These are phyloP conservation scores for Isotomurus palustris DNA, from an alignment of 2,888 invertebrate species.

Conservation along the genomic window DNA sequence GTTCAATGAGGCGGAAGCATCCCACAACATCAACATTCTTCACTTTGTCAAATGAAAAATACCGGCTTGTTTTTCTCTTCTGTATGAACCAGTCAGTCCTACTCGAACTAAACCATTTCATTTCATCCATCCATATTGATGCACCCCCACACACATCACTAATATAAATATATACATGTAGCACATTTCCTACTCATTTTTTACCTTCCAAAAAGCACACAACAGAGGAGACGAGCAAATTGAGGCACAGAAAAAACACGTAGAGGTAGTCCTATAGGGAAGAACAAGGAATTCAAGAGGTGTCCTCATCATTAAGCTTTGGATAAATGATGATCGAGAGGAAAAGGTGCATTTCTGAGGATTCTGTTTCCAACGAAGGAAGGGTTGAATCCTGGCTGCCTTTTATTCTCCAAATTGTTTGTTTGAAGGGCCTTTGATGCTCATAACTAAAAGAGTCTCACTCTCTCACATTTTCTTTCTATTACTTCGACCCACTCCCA, in stretches of 20 bases:
- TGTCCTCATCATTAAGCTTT: constrained; percentile 12
- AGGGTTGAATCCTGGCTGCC: neutral
- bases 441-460: too few species aligned
- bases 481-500: too few species aligned
- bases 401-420: neutral
- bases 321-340: constrained; percentile 9
- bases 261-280: too few species aligned
- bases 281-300: constrained; percentile 1
- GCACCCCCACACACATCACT: too few species aligned
- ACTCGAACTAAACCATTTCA: too few species aligned
- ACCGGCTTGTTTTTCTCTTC: neutral
- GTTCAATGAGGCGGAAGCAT: constrained; percentile 14
- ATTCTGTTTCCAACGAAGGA: neutral
- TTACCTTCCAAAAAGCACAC: too few species aligned
- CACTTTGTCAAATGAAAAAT: constrained; percentile 9
- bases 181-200: too few species aligned
- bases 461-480: too few species aligned
- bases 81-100: neutral
- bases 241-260: too few species aligned
- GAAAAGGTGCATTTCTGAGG: neutral
- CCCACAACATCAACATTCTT: constrained; percentile 12
- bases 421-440: neutral
- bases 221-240: too few species aligned
- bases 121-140: too few species aligned
- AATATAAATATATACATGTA: too few species aligned